Evolutionary conservation across 2,888 invertebrate species (phyloP), one percentile per base, ranked within the genome.

Genomic region (Synergus japonicus): DNA sequence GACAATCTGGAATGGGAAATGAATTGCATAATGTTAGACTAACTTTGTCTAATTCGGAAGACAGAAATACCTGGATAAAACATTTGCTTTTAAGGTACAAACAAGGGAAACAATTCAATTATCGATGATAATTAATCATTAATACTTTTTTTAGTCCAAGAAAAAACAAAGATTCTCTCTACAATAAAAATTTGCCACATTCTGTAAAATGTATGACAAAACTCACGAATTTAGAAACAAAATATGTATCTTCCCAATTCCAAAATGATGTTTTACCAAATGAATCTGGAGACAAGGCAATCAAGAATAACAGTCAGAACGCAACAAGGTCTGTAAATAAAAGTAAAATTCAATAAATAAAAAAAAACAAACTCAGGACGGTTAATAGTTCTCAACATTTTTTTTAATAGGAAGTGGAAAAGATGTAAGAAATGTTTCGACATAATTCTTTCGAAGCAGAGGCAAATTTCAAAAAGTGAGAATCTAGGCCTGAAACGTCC

Each of bases 41-140:
- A 43, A 87, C 87, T 3, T 65, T 89, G 76, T 86, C 89, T 0
- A 86, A 86, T 76, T 83, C 87, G 3, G 83, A 82, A 63, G 85
- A 88, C 22, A 85, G 87, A 12, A 85, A 88, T 46, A 78, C 83
- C 15, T 90, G 90, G 90, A 84, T 89, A 9, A 88, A 88, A 44
- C 86, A 86, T 58, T 80, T 89, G 44, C 64, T 90, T 49, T 73
- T 86, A 12, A 86, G 88, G 90, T 90, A 85, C 37, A 12, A 41
- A 43, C 29, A 67, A 58, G n/a, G 12, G n/a, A n/a, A 46, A 37
- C 29, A 15, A 49, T 10, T 44, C 0, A 69, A 44, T 44, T 64
- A 29, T 22, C 3, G 22, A 64, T 64, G 22, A 64, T 37, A 15
- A 66, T 66, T 44, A 67, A 46, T 54, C 10, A 58, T 8, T 12